Base-by-base conservation (phyloP, 2,888 invertebrate genomes). In the Hypsopygia costalis region DNA sequence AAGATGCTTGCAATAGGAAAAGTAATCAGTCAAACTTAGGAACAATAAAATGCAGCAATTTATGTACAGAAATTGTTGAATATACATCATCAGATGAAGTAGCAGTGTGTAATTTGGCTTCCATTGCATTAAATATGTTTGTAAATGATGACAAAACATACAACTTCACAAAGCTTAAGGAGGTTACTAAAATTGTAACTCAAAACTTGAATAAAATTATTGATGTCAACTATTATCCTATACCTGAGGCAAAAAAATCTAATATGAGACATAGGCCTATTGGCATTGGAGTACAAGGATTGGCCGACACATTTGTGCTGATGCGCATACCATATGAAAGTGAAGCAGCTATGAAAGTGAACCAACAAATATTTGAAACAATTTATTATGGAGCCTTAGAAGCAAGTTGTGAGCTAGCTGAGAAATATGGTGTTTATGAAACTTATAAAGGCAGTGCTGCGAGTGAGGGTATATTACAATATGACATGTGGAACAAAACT, bases 1-100 rank as follows among this genome's bases (percentile, higher is more conserved):
- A 97, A 83, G 99, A 99, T 83, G 92, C 97, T 2, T 98, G 99
- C 69, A 99, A 99, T 71, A 88, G 95, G 1, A 99, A 99, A 85
- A 97, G 97, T 44, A 99, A 99, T 78, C 99, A 99, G 66, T 95
- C 99, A 77, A 98, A 99, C 83, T 87, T 99, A 43, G 99, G 99
- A 8, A 99, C 99, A 0, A 99, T 99, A 55, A 98, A 98, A 81
- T 97, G 98, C 78, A 97, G 98, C 61, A 99, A 99, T 78, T 89
- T 99, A 27, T 99, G 99, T 74, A 99, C 99, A 0, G 99, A 99
- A 91, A 97, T 99, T 55, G 93, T 99, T 0, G 96, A 99, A 75
- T 99, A 98, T 77, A 97, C 96, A 1, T 92, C 96, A 8, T 82
- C 93, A 1, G 97, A 98, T 80, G 98, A 99, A 91, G 93, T 98